These are phyloP conservation scores for Drosophila pectinifera DNA, from an alignment of 1,140 invertebrate genomes.

Conservation along the genomic window DNA sequence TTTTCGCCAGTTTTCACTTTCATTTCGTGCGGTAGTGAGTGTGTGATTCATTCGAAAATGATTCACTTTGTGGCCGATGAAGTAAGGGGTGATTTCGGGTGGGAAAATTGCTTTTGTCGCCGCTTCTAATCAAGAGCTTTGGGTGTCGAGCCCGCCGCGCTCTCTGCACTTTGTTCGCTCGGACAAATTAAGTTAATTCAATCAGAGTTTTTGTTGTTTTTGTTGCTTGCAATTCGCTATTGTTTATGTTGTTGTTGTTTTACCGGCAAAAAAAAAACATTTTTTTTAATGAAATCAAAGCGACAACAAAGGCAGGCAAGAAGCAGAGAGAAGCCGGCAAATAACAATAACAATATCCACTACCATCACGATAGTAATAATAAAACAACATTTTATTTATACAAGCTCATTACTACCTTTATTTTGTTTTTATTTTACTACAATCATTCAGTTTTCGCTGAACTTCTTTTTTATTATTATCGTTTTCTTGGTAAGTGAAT, in stretches of 20 bases:
- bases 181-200: conserved; percentile 65
- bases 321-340: conserved; percentile 24
- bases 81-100: conserved; percentile 20
- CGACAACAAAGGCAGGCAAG: conserved; percentile 26
- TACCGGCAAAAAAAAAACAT: conserved; percentile 32
- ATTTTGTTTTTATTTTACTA: conserved; percentile 37
- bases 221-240: conserved; percentile 19
- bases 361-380: conserved; percentile 23
- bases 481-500: conserved; percentile 12
- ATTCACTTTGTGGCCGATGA: conserved; percentile 32
- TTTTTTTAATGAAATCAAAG: conserved; percentile 53
- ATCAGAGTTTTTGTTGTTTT: conserved; percentile 46
- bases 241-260: conserved; percentile 30
- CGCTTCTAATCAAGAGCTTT: conserved; percentile 67
- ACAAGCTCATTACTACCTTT: conserved; percentile 3
- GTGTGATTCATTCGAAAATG: conserved; percentile 30
- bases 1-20: conserved; percentile 13
- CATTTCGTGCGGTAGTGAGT: conserved; percentile 1
- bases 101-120: conserved; percentile 66
- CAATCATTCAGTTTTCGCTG: conserved; percentile 41
- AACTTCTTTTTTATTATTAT: conserved; percentile 8
- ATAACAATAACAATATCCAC: conserved; percentile 27
- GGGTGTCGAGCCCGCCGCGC: conserved; percentile 33
- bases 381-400: conserved; percentile 22
- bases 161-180: not conserved